Conservation (phyloP, 2,888 invertebrate species). For the Dasypogon diadema region DNA sequence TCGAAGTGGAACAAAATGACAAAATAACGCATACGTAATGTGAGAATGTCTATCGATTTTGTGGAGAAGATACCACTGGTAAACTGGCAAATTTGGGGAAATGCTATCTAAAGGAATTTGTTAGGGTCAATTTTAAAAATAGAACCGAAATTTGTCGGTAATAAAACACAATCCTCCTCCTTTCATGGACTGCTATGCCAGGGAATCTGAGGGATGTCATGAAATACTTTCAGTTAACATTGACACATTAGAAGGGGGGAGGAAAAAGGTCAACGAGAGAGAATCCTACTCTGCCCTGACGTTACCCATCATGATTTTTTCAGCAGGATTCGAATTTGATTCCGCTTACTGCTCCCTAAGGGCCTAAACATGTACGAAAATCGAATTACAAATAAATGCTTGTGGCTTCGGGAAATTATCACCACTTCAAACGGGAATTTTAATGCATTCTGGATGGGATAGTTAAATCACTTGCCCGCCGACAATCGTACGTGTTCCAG, state of each 20-base stretch:
- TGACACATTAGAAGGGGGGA: not conserved
- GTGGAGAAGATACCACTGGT: not conserved
- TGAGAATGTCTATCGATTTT: conserved; percentile 16
- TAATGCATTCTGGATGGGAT: too few relatives aligned
- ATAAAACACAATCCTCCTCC: conserved; percentile 27
- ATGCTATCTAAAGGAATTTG: conserved; percentile 11
- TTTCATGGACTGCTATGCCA: not conserved
- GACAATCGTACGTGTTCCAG: too few relatives aligned
- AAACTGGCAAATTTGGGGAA: not conserved
- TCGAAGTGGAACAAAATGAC: conserved; percentile 1
- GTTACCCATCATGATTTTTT: not conserved
- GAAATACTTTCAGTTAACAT: conserved; percentile 16
- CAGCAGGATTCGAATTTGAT: not conserved
- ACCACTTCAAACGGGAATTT: too few relatives aligned
- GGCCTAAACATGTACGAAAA: not conserved
- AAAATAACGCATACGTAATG: not conserved
- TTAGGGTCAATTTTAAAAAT: conserved; percentile 45
- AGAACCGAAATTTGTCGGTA: conserved; percentile 40
- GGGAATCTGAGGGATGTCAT: conserved; percentile 3
- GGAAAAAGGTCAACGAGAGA: conserved; percentile 11
- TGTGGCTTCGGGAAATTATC: too few relatives aligned
- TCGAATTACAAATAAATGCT: too few relatives aligned
- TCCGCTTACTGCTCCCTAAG: conserved; percentile 1
- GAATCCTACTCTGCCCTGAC: not conserved
- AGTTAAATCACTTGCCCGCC: too few relatives aligned